A percentile compares a stretch with the other conserved stretches of the same genome.
These are phyloP conservation scores for Drosophila colorata DNA, from an alignment of 2,888 invertebrate genomes.

Conservation along the genomic window DNA sequence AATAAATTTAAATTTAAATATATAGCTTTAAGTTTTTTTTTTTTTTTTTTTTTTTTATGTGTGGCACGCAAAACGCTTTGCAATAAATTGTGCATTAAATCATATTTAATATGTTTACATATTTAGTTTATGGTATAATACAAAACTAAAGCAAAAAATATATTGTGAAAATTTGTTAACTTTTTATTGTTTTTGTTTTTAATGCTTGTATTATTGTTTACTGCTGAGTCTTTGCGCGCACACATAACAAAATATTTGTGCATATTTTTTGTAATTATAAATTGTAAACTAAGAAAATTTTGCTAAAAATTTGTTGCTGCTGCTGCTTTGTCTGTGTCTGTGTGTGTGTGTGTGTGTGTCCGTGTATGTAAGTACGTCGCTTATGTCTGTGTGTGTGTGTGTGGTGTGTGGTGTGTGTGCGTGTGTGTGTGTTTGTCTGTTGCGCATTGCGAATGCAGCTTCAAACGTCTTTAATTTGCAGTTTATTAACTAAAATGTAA, in stretches of 20 bases:
- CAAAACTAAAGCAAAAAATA: constrained; percentile 28
- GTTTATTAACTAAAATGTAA: constrained; percentile 75
- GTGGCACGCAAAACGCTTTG: constrained; percentile 41
- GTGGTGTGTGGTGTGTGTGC: constrained; percentile 31
- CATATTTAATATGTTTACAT: constrained; percentile 8
- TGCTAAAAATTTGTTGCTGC: constrained; percentile 65
- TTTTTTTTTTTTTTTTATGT: constrained; percentile 15
- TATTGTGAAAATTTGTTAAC: constrained; percentile 11
- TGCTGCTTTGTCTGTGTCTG: constrained; percentile 47
- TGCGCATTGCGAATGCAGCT: constrained; percentile 71
- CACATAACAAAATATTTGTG: constrained; percentile 45
- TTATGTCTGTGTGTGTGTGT: constrained; percentile 42
- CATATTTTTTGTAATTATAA: constrained; percentile 43
- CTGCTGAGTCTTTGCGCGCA: constrained; percentile 16
- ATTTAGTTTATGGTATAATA: constrained; percentile 33
- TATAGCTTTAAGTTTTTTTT: constrained; percentile 19
- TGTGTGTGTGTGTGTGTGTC: constrained; percentile 38
- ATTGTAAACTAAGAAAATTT: constrained; percentile 76
- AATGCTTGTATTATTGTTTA: neutral
- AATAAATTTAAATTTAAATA: constrained; percentile 27
- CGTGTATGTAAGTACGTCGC: constrained; percentile 64
- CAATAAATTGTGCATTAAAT: constrained; percentile 20
- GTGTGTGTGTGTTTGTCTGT: constrained; percentile 47
- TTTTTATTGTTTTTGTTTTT: neutral
- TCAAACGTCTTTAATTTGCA: constrained; percentile 80